Conservation (phyloP, 2,797 vertebrate species). For the Sorex maritimensis region DNA sequence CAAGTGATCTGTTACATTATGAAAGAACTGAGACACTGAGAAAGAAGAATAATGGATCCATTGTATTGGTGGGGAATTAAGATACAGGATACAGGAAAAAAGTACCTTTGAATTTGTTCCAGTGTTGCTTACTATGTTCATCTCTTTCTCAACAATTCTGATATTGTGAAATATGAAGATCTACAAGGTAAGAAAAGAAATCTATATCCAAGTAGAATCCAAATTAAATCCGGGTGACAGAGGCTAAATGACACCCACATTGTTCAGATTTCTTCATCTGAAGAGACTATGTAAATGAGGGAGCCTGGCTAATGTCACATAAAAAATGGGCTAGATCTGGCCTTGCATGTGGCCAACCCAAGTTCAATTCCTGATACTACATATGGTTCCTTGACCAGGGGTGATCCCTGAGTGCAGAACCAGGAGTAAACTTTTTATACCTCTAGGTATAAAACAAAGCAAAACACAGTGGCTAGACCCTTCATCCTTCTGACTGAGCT, state of each 20-base stretch:
- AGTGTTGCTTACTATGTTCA: not conserved
- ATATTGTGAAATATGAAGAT: slow-evolving; percentile 10
- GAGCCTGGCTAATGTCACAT: not conserved
- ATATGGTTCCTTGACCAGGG: no score
- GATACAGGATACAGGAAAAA: not conserved
- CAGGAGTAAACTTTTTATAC: no score
- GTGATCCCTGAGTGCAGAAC: no score
- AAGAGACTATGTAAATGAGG: not conserved
- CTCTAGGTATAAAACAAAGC: no score
- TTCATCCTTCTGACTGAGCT: not conserved
- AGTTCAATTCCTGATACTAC: no score
- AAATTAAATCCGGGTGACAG: not conserved
- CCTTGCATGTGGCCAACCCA: no score
- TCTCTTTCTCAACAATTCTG: not conserved
- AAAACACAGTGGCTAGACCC: not conserved
- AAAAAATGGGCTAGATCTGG: not conserved
- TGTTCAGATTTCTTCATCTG: not conserved
- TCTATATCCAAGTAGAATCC: not conserved
- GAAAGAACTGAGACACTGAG: not conserved
- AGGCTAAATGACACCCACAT: not conserved
- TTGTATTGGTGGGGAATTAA: not conserved
- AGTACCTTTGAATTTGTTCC: no score
- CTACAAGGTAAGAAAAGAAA: not conserved
- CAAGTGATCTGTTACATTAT: not conserved
- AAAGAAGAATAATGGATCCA: not conserved